Percentiles rank a stretch among this genome's conserved stretches.
These are phyloP conservation scores for Heliornis fulica DNA, from an alignment of 2,113 vertebrate genomes.

Conservation along the genomic window DNA sequence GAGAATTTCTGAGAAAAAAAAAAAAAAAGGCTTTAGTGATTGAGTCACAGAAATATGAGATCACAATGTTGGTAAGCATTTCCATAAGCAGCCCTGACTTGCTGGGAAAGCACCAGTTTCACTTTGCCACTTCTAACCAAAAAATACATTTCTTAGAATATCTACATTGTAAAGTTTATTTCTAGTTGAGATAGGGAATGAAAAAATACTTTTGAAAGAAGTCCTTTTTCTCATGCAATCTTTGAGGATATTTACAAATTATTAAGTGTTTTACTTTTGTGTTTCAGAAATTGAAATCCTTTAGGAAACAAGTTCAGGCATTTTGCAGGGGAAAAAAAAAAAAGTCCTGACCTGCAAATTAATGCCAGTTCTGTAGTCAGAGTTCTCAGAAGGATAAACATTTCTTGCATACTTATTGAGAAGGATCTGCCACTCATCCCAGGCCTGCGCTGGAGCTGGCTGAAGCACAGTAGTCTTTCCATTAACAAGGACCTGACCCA, in stretches of 20 bases:
- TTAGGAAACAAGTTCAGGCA: neutral
- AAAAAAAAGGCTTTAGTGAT: no score
- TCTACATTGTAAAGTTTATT: neutral
- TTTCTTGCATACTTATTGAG: neutral
- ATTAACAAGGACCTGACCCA: neutral
- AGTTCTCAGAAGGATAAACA: slow-evolving; percentile 6
- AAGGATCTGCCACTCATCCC: neutral
- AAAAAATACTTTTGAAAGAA: neutral
- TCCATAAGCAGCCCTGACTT: neutral
- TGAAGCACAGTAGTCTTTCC: neutral
- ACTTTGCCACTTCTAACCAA: neutral
- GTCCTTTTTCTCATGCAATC: neutral
- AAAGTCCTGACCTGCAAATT: slow-evolving; percentile 3
- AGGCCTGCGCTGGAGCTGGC: accelerated
- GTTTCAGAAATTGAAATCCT: neutral
- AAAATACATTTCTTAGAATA: neutral
- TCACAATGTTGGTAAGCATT: neutral
- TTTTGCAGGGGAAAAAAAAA: slow-evolving; percentile 22
- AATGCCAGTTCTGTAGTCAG: neutral
- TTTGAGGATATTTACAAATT: neutral
- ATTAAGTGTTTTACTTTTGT: neutral
- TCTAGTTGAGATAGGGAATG: neutral
- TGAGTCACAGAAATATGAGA: neutral
- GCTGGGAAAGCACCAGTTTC: neutral
- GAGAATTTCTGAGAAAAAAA: neutral